These are phyloP conservation scores for Larimichthys polyactis DNA, from an alignment of 2,113 vertebrate species.

Conservation along the genomic window DNA sequence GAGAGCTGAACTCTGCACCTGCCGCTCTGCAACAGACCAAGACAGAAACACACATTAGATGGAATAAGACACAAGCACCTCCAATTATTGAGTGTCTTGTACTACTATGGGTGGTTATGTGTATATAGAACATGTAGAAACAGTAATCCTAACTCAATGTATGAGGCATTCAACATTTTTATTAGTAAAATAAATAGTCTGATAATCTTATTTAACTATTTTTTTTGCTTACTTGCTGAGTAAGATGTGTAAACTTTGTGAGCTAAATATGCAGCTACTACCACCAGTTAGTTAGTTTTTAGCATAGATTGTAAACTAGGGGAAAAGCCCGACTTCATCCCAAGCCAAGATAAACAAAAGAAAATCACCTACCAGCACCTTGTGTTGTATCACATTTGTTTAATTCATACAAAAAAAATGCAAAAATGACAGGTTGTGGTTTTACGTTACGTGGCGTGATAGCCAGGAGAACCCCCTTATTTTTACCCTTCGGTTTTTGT, in stretches of 20 bases:
- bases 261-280: background rate
- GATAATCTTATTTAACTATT: background rate
- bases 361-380: background rate
- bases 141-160: background rate
- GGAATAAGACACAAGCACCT: conserved; percentile 77
- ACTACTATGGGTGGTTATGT: conserved; percentile 8
- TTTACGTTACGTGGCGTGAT: background rate
- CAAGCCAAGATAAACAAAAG: too few relatives aligned
- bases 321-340: too few relatives aligned
- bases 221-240: background rate
- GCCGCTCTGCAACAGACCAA: conserved; percentile 22
- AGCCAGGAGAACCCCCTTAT: too few relatives aligned
- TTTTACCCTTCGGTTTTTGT: background rate
- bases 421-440: too few relatives aligned
- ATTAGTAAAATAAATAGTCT: background rate
- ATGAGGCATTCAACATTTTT: too few relatives aligned
- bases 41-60: conserved; percentile 17
- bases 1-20: conserved; percentile 74
- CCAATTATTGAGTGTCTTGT: conserved; percentile 24
- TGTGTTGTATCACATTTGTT: background rate
- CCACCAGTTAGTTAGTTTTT: background rate
- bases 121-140: background rate
- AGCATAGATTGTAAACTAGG: background rate
- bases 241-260: background rate
- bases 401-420: background rate